Conservation (phyloP, 2,888 invertebrate genomes). For the Podabrus alpinus region DNA sequence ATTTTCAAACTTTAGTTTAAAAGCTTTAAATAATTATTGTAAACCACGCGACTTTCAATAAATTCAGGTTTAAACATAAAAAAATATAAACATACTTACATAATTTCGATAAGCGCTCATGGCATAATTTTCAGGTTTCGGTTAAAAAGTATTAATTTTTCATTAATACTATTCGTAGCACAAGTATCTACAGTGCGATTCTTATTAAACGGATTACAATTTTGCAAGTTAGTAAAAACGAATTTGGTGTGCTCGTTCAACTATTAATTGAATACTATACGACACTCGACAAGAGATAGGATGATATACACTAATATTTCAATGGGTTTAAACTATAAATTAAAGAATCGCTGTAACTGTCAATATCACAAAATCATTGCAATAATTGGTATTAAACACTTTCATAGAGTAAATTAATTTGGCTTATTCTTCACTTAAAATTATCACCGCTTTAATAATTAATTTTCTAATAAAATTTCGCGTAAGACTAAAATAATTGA, state of each 20-base stretch:
- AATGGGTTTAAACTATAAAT: constrained; percentile 16
- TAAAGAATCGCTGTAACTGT: constrained; percentile 4
- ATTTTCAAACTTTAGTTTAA: neutral
- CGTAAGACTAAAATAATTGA: neutral
- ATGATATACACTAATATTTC: constrained; percentile 17
- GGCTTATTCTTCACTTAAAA: neutral
- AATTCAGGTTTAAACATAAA: neutral
- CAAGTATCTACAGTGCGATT: neutral
- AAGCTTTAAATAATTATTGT: neutral
- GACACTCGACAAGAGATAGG: constrained; percentile 7
- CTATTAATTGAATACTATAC: constrained; percentile 8
- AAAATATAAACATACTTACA: constrained; percentile 36
- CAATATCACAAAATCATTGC: constrained; percentile 8
- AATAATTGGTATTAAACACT: neutral
- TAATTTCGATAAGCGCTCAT: constrained; percentile 45
- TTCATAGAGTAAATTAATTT: neutral
- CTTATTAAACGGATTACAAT: neutral
- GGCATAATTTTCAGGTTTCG: constrained; percentile 22
- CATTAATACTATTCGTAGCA: neutral
- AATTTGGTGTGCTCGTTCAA: neutral
- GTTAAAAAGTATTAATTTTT: neutral
- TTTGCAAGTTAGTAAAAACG: neutral
- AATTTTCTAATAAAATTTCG: neutral
- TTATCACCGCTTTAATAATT: neutral
- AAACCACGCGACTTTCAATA: neutral